Evolutionary conservation across 2,888 invertebrate genomes (phyloP), one percentile per base, ranked within the genome.

Genomic region (Dyspetes luteomarginatus): DNA sequence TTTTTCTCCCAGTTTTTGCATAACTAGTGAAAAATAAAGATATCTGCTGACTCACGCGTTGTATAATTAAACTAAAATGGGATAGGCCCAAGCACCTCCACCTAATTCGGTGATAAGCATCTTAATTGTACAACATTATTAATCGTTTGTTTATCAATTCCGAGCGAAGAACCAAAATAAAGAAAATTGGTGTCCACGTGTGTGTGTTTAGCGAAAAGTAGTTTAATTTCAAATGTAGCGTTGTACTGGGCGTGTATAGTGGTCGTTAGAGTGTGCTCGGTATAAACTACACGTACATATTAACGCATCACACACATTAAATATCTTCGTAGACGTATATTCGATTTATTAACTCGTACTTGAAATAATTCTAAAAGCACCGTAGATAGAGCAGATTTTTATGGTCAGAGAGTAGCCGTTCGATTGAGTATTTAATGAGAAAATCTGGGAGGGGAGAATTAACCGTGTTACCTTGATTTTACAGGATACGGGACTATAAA

Each of bases 391-490:
- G 48, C 71, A 30, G 56, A 58, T 43, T 41, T 52, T 58, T 7
- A 48, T 50, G 64, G 56, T 77, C 77, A 58, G 71, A 71, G 56
- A 71, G 77, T 77, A 77, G 77, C 56, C 52, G 56, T 71, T 77
- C 64, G 48, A 55, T 77, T 65, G 64, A 71, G 52, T 77, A 71
- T 75, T 67, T 48, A 41, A 36, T 12, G 52, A 45, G 62, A 28
- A 45, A 7, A 41, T 5, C 22, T 36, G 30, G 56, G 43, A 45
- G 48, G 60, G 56, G 19, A 45, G 62, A 78, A 82, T 83, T 84
- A 83, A 84, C 78, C 79, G 69, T 80, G 82, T 68, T 73, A 82
- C 82, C 78, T 83, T 84, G 78, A 84, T 84, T 84, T 84, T 84
- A 64, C 84, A 84, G 84, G 83, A 75, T 76, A 72, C 69, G 78